Evolutionary conservation across 2,797 vertebrate species (phyloP), one percentile per base, ranked within the genome.

Genomic region (Lagocephalus sceleratus): DNA sequence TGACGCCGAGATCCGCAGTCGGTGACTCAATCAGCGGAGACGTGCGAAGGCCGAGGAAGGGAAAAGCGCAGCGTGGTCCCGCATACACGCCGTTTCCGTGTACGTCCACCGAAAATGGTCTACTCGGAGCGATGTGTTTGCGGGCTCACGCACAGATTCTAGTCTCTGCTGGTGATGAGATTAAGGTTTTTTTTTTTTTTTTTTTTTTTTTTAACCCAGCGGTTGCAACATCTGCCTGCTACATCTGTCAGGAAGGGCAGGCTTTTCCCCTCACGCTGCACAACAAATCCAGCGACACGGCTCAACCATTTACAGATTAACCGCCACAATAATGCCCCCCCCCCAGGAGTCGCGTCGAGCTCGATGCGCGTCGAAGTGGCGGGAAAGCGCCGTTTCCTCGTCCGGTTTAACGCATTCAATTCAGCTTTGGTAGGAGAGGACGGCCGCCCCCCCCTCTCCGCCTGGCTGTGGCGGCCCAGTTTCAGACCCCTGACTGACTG

Each of bases 241-340:
- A 78, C 86, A 88, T 86, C 87, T 89, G 83, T 82, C 80, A 61
- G 73, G 64, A 71, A 23, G 32, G 72, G 68, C 72, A 74, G 72
- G 75, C 75, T 71, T 44, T 75, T 81, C 77, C n/a, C n/a, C 64
- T 62, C 67, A 72, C 25, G 17, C 74, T 49, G 51, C 65, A 57
- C 66, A 64, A 67, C 75, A 83, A 88, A 88, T 87, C 85, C 85
- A 73, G 47, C 15, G 39, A 67, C 54, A 75, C 71, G 70, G 78
- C 75, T 75, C 79, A 60, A 77, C 77, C 84, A 84, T 86, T 87
- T 84, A 73, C 76, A 88, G 85, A 87, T 89, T 88, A 88, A 85
- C 71, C 17, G 50, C 72, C 66, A 68, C 51, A 84, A 76, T 85
- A 85, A 81, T 73, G 53, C 79, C 41, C 29, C 57, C 47, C 51